Conservation (phyloP, 2,113 vertebrate genomes). For the Polypterus bichir region DNA sequence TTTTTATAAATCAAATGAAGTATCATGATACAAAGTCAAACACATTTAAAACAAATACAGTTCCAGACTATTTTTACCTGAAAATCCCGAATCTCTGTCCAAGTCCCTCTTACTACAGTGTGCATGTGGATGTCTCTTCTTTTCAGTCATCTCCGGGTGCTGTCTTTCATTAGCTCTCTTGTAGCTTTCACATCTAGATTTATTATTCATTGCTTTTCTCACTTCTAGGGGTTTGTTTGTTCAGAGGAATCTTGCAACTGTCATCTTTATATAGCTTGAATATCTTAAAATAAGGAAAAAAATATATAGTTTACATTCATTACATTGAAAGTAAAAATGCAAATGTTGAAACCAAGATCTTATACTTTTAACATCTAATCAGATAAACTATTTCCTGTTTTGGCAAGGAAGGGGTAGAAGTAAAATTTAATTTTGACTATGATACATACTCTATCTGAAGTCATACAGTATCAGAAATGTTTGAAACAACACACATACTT, state of each 20-base stretch:
- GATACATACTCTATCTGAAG: no score
- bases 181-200: slow-evolving; percentile 26
- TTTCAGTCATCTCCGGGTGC: slow-evolving; percentile 24
- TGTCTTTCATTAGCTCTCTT: slow-evolving; percentile 11
- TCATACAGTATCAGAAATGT: no score
- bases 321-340: no score
- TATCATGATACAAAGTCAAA: slow-evolving; percentile 4
- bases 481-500: no score
- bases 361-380: no score
- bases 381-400: no score
- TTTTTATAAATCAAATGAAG: slow-evolving; percentile 9
- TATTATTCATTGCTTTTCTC: slow-evolving; percentile 10
- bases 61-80: slow-evolving; percentile 48
- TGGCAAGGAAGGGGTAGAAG: no score
- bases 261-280: no score
- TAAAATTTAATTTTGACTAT: no score
- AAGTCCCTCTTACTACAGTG: slow-evolving; percentile 37
- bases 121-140: slow-evolving; percentile 13
- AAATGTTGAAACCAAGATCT: no score
- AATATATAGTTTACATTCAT: no score
- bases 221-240: background rate
- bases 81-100: slow-evolving; percentile 78
- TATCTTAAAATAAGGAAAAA: no score
- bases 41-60: background rate
- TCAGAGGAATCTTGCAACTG: background rate